These are phyloP conservation scores for Elephas maximus DNA, from an alignment of 2,113 vertebrate genomes.

Conservation along the genomic window DNA sequence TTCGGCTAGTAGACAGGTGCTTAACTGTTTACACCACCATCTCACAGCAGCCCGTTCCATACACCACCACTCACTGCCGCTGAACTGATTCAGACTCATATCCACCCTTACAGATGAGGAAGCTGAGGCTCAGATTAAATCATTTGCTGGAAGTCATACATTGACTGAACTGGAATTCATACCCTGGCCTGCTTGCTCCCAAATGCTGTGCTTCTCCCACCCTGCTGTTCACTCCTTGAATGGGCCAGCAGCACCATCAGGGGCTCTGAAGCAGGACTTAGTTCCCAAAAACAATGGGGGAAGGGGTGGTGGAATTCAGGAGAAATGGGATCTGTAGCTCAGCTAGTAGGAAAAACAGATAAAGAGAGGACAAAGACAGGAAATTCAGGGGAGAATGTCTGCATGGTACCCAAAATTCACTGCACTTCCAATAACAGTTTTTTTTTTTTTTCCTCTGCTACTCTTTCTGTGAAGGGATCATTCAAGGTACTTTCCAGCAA, in stretches of 20 bases:
- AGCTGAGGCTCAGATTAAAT: neutral
- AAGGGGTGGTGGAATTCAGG: neutral
- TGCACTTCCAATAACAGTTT: too few species aligned
- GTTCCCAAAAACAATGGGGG: neutral
- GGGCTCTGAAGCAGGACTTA: neutral
- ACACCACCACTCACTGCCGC: too few species aligned
- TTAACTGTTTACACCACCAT: too few species aligned
- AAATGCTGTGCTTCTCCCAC: neutral
- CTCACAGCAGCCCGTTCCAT: neutral
- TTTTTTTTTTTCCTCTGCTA: neutral
- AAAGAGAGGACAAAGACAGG: too few species aligned
- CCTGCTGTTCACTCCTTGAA: neutral
- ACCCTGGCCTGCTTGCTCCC: neutral
- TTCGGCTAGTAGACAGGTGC: too few species aligned
- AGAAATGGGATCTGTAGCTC: neutral
- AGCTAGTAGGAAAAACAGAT: neutral
- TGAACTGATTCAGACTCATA: too few species aligned
- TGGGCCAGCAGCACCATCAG: neutral
- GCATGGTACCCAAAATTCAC: rapidly evolving
- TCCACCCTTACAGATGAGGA: neutral
- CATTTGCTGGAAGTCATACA: too few species aligned
- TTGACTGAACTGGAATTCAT: neutral
- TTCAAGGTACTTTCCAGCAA: constrained; percentile 76
- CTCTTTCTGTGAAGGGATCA: neutral
- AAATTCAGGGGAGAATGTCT: rapidly evolving